Conservation (phyloP, 2,888 invertebrate genomes). For the Volucella inanis region DNA sequence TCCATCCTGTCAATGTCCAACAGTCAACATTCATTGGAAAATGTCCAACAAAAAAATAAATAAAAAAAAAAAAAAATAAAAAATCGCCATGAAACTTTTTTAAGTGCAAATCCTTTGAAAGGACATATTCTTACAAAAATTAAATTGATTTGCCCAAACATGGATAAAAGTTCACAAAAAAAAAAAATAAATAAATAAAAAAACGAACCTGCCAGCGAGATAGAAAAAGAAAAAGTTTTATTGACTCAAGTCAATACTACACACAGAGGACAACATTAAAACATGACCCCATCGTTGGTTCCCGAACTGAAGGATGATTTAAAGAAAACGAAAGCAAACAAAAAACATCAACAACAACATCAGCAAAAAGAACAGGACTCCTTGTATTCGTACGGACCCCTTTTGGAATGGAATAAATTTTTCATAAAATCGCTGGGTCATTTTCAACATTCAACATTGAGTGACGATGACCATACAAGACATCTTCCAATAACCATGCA, state of each 20-base stretch:
- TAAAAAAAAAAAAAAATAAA: conserved; percentile 16
- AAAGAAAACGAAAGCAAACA: conserved; percentile 41
- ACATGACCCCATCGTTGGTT: conserved; percentile 67
- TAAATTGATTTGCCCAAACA: conserved; percentile 70
- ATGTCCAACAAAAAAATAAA: conserved; percentile 43
- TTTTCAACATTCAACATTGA: conserved; percentile 63
- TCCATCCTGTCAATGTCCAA: not conserved
- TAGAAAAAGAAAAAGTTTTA: conserved; percentile 50
- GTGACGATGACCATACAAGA: conserved; percentile 66
- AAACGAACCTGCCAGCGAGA: too few species aligned
- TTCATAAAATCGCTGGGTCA: conserved; percentile 72
- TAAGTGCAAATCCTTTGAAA: conserved; percentile 72
- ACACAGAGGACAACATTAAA: conserved; percentile 67
- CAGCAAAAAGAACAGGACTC: not conserved
- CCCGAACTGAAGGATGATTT: conserved; percentile 58
- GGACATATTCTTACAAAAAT: conserved; percentile 71
- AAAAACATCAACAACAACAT: not conserved
- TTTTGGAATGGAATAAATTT: conserved; percentile 68
- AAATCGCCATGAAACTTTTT: conserved; percentile 57
- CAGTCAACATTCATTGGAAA: too few species aligned
- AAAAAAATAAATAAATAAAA: too few species aligned
- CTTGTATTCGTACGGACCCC: conserved; percentile 25
- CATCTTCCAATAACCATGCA: conserved; percentile 27
- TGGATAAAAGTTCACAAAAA: conserved; percentile 2
- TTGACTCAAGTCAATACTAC: conserved; percentile 64